Evolutionary conservation across 53 echinoderm and acorn worm species (phyloP), one percentile per base, ranked within the genome.

Genomic region (Zoroaster sp.): DNA sequence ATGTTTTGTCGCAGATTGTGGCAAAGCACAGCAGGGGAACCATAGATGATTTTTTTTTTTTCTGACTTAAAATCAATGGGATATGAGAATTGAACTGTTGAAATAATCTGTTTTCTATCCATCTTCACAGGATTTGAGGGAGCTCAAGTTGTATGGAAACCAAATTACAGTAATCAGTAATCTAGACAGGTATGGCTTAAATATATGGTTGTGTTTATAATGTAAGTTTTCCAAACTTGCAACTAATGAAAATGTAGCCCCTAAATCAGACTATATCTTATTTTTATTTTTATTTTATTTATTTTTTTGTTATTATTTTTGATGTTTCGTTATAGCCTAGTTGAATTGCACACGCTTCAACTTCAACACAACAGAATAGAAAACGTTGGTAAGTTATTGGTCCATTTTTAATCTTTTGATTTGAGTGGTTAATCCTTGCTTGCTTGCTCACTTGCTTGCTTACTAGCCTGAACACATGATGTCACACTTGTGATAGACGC

Each of bases 71-170:
- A n/a, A n/a, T n/a, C n/a, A 59, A 2, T 59, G 1, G 63, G 38
- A 34, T n/a, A 43, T 69, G 13, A 14, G 1, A 4, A 17, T 80
- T 80, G 17, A 0, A 0, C 17, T 33, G 40, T 14, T 25, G 25
- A 47, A 36, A 1, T 3, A 1, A 5, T 30, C 20, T 59, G 15
- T 34, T 11, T 31, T 73, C 46, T 36, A 21, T 35, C 44, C 66
- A 39, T 43, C 32, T 30, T 35, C 52, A 39, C 87, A 97, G 97
- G 90, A 92, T 63, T 52, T 97, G 41, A 90, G 88, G 37, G 97
- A 97, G 23, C 71, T 97, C 90, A 97, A 95, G 70, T 67, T 97
- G 63, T 95, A 97, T 86, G 97, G 90, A 65, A 97, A 97, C 52
- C 51, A 83, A 80, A 93, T 97, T 38, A 75, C 88, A 47, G 86